Conservation (phyloP, 2,113 vertebrate genomes). For the Rostratula benghalensis region DNA sequence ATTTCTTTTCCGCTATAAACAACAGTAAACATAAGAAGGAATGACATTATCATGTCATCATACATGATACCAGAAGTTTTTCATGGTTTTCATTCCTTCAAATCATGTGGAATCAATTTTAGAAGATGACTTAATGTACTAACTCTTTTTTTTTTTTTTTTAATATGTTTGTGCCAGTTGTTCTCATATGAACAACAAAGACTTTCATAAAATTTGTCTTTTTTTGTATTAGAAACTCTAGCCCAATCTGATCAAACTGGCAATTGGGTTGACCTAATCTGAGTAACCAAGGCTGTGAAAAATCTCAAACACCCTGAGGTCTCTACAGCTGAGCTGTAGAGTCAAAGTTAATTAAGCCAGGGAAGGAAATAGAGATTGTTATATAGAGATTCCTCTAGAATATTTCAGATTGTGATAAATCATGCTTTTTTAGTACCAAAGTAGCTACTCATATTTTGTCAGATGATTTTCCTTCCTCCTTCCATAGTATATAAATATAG, state of each 20-base stretch:
- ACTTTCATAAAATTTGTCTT: background rate
- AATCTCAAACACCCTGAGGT: background rate
- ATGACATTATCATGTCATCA: background rate
- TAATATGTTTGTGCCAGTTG: background rate
- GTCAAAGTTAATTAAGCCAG: background rate
- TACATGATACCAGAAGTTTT: background rate
- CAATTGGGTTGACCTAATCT: background rate
- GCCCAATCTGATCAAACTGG: background rate
- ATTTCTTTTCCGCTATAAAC: background rate
- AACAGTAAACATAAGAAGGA: background rate
- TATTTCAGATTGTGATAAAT: background rate
- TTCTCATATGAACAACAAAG: background rate
- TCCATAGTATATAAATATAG: background rate
- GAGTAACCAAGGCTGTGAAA: background rate
- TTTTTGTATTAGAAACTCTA: background rate
- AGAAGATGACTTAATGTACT: background rate
- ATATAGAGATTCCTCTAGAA: background rate
- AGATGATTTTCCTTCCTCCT: background rate
- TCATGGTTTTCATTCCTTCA: background rate
- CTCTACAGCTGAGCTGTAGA: background rate
- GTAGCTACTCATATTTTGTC: background rate
- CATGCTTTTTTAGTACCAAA: background rate
- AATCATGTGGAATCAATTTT: background rate
- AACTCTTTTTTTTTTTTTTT: background rate
- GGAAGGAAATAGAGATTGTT: background rate